These are phyloP conservation scores for Artemia franciscana DNA, from an alignment of 1,140 invertebrate species.

Conservation along the genomic window DNA sequence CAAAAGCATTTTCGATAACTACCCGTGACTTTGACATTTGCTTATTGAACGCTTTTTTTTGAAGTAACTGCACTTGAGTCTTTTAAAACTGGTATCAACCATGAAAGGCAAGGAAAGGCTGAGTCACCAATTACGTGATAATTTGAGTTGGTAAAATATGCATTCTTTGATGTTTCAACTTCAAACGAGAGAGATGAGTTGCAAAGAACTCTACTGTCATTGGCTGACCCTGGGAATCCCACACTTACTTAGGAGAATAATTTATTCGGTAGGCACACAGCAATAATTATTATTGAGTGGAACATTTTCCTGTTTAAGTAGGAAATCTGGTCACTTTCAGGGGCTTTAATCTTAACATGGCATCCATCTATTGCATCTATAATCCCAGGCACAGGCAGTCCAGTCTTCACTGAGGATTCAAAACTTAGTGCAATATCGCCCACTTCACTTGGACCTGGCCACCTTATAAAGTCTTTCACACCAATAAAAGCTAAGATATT, in stretches of 20 bases:
- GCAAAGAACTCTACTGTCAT: not conserved
- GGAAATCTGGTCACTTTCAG: not conserved
- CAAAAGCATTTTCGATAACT: not conserved
- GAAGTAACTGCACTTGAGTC: not conserved
- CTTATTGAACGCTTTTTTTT: not conserved
- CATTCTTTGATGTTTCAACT: not conserved
- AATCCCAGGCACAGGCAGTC: too few relatives aligned
- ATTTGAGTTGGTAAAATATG: not conserved
- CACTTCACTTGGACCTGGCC: too few relatives aligned
- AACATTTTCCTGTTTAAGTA: not conserved
- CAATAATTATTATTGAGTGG: not conserved
- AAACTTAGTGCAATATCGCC: too few relatives aligned
- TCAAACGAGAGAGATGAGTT: not conserved
- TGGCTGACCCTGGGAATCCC: not conserved
- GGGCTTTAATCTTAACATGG: not conserved
- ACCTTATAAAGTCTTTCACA: too few relatives aligned
- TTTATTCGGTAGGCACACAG: not conserved
- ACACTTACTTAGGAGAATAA: not conserved
- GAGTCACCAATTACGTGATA: not conserved
- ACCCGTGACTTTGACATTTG: not conserved
- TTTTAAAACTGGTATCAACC: not conserved
- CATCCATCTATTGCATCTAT: not conserved
- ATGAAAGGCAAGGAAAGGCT: not conserved
- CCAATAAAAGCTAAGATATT: too few relatives aligned
- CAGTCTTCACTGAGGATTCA: too few relatives aligned